phyloP scores from a whole-genome alignment of 2,797 vertebrate genomes.

The Labroides dimidiatus region DNA sequence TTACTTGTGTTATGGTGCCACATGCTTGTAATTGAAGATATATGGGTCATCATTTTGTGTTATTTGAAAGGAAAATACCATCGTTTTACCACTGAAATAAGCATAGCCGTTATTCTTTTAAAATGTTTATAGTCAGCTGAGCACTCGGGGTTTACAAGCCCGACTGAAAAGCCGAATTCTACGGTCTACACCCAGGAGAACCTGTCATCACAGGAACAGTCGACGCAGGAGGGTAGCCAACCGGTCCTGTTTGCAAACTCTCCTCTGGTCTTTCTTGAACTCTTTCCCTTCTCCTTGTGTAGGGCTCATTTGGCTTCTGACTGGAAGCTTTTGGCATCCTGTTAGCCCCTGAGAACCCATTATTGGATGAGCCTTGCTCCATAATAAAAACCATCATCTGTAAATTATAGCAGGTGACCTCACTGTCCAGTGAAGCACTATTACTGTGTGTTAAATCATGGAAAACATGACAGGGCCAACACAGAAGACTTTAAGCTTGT shows the following conservation, averaged over 20 bases:
- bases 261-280: background rate
- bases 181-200: constrained; percentile 19
- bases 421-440: constrained; percentile 43
- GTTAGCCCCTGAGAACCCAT: constrained; percentile 42
- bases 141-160: constrained; percentile 63
- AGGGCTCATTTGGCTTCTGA: constrained; percentile 24
- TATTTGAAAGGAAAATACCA: background rate
- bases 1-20: constrained; percentile 10
- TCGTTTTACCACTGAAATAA: background rate
- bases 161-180: constrained; percentile 59
- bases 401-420: constrained; percentile 62
- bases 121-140: constrained; percentile 47
- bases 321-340: constrained; percentile 47
- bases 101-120: background rate
- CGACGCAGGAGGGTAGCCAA: background rate
- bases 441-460: constrained; percentile 59
- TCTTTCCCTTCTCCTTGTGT: constrained; percentile 18
- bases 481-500: constrained; percentile 6
- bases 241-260: constrained; percentile 23
- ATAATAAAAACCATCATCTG: constrained; percentile 64
- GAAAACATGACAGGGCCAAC: constrained; percentile 47
- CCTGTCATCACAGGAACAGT: constrained; percentile 15
- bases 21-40: constrained; percentile 17
- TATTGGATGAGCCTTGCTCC: constrained; percentile 54
- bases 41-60: constrained; percentile 8